Percentiles rank a stretch among this genome's conserved stretches.
Evolutionary conservation across 2,888 invertebrate species (phyloP).

Genomic region (Chironomus riparius): DNA sequence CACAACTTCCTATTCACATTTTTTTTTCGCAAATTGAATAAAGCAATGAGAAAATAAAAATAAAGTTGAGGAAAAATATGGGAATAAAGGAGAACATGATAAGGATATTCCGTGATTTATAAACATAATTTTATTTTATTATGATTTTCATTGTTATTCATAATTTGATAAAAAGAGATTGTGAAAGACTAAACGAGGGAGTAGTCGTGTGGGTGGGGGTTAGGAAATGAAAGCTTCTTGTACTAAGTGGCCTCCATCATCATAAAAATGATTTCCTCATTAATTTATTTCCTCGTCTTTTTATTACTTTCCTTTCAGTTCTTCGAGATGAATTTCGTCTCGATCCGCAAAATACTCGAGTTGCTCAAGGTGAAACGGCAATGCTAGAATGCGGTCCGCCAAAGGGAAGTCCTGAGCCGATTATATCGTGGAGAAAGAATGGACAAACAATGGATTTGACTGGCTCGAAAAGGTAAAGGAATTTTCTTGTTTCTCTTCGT

Average conservation of each 20-base stretch:
- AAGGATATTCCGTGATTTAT: conserved; percentile 25
- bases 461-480: conserved; percentile 46
- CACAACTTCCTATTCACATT: neutral
- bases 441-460: conserved; percentile 65
- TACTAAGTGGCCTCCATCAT: neutral
- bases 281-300: conserved; percentile 40
- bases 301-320: conserved; percentile 56
- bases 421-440: conserved; percentile 80
- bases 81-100: conserved; percentile 1
- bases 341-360: conserved; percentile 72
- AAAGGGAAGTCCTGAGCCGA: conserved; percentile 79
- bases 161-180: conserved; percentile 16
- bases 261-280: conserved; percentile 32
- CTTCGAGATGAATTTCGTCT: conserved; percentile 81
- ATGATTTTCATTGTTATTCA: conserved; percentile 17
- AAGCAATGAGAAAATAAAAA: neutral
- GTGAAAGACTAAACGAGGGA: too few relatives aligned
- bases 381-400: conserved; percentile 82
- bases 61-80: neutral
- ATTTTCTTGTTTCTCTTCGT: too few relatives aligned
- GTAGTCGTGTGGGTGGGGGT: neutral
- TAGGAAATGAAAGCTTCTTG: neutral
- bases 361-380: conserved; percentile 76
- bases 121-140: conserved; percentile 25
- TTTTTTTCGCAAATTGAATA: conserved; percentile 20